phyloP scores from a whole-genome alignment of 2,888 invertebrate genomes.

The Clepsis dumicolana region DNA sequence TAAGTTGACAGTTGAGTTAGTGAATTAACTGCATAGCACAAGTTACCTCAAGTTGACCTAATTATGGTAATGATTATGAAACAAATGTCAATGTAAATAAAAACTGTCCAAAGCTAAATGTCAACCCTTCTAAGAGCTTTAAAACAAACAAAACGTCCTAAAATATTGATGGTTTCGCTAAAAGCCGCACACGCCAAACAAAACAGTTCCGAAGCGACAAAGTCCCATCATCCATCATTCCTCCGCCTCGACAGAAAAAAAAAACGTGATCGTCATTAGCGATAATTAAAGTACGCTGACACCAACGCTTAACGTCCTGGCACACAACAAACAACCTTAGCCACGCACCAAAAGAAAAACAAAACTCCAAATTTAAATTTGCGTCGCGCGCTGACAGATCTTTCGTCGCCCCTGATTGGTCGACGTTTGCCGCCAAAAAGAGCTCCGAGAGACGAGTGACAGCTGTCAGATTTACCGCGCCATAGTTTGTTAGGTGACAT shows the following conservation, averaged over 20 bases:
- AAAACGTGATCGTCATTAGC: constrained; percentile 65
- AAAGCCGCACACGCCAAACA: constrained; percentile 35
- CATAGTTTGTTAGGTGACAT: constrained; percentile 72
- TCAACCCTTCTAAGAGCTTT: constrained; percentile 24
- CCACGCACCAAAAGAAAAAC: constrained; percentile 15
- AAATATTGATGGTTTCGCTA: constrained; percentile 39
- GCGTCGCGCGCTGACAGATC: constrained; percentile 62
- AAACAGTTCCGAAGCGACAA: constrained; percentile 43
- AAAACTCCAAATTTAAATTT: constrained; percentile 33
- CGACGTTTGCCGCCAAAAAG: constrained; percentile 67
- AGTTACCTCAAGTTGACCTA: no score
- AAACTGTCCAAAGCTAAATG: constrained; percentile 14
- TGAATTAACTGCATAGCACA: no score
- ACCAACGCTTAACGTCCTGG: constrained; percentile 46
- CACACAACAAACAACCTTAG: constrained; percentile 46
- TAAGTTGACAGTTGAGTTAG: no score
- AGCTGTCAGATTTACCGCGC: constrained; percentile 71
- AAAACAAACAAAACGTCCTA: constrained; percentile 27
- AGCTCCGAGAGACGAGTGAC: constrained; percentile 67
- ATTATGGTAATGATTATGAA: no score
- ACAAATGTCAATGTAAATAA: background rate
- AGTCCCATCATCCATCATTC: constrained; percentile 58
- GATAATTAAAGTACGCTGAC: constrained; percentile 60
- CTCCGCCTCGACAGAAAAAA: constrained; percentile 52
- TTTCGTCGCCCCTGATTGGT: constrained; percentile 78